These are phyloP conservation scores for Sturnira hondurensis DNA, from an alignment of 2,113 vertebrate genomes.

Conservation along the genomic window DNA sequence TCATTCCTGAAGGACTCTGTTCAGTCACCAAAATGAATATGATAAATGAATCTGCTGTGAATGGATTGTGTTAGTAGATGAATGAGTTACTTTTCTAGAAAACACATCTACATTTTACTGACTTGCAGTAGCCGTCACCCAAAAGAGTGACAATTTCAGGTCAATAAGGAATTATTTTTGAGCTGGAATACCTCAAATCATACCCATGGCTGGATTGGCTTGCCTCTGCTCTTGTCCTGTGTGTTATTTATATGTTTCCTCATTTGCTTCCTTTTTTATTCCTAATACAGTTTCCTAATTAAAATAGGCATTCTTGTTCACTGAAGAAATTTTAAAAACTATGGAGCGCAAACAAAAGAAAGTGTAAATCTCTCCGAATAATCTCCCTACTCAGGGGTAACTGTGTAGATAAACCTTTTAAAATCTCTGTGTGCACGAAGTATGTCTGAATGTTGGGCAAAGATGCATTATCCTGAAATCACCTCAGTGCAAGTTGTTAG, in stretches of 20 bases:
- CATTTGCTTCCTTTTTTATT: neutral
- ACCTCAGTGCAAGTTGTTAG: neutral
- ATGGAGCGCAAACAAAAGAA: neutral
- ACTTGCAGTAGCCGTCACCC: neutral
- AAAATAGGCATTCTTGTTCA: neutral
- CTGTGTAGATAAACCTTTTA: neutral
- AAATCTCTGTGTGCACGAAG: neutral
- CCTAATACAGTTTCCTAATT: neutral
- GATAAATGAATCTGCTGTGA: neutral
- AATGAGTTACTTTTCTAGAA: neutral
- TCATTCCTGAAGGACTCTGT: neutral
- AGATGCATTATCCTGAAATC: neutral
- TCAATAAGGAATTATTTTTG: neutral
- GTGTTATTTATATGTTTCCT: neutral
- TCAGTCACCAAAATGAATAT: neutral
- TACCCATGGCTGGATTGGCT: neutral
- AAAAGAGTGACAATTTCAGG: neutral
- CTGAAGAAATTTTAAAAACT: slow-evolving; percentile 3
- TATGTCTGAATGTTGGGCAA: neutral
- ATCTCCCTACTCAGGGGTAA: neutral
- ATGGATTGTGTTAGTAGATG: neutral
- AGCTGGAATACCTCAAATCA: neutral
- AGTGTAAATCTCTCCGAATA: neutral
- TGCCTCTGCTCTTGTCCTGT: neutral
- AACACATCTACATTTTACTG: slow-evolving; percentile 9